phyloP scores from a whole-genome alignment of 2,888 invertebrate genomes.

The Eupithecia tripunctaria region DNA sequence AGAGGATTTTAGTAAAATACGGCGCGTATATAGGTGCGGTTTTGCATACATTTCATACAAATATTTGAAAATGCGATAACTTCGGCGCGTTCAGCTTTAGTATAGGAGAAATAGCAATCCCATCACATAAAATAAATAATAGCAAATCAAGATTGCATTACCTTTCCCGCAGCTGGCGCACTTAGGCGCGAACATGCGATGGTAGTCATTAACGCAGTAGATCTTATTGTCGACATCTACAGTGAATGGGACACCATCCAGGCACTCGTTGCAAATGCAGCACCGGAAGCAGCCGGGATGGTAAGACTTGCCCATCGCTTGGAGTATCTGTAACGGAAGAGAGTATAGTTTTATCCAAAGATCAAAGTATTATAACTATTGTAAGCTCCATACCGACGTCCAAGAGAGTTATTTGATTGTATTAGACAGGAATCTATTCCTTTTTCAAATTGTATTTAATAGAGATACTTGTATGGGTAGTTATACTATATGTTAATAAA shows the following conservation, averaged over 20 bases:
- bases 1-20: too few species aligned
- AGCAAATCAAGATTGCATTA: slow-evolving; percentile 49
- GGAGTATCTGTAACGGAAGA: slow-evolving; percentile 90
- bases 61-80: too few species aligned
- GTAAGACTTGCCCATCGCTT: slow-evolving; percentile 99
- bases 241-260: slow-evolving; percentile 99
- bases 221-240: slow-evolving; percentile 99
- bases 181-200: slow-evolving; percentile 99
- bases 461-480: neutral
- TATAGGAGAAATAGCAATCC: neutral
- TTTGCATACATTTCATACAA: too few species aligned
- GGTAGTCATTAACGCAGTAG: slow-evolving; percentile 99
- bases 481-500: too few species aligned
- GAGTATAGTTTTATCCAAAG: neutral
- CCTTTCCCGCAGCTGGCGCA: slow-evolving; percentile 99
- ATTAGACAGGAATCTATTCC: neutral
- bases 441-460: neutral
- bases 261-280: slow-evolving; percentile 98
- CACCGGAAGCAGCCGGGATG: slow-evolving; percentile 99
- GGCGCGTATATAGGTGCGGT: too few species aligned
- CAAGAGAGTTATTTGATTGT: neutral
- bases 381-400: neutral
- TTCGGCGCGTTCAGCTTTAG: too few species aligned
- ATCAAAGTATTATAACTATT: neutral
- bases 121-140: neutral